These are phyloP conservation scores for Dynastes maya DNA, from an alignment of 2,888 invertebrate species.

Conservation along the genomic window DNA sequence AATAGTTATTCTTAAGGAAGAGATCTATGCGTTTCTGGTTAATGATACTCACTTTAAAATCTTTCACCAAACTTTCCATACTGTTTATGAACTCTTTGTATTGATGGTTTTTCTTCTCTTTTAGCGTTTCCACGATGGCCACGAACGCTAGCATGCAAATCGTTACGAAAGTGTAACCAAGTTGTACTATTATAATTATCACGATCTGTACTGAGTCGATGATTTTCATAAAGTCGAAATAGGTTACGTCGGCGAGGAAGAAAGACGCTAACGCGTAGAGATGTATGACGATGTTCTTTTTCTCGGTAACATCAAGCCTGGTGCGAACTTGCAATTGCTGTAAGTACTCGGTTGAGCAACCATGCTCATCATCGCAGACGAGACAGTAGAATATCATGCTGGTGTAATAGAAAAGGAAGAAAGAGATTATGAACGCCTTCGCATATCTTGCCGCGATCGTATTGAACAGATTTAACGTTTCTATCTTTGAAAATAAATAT, in stretches of 20 bases:
- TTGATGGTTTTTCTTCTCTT: conserved; percentile 62
- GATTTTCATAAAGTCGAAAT: conserved; percentile 38
- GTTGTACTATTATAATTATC: conserved; percentile 31
- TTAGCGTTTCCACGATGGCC: conserved; percentile 70
- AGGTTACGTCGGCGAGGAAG: conserved; percentile 46
- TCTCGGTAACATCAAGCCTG: conserved; percentile 6
- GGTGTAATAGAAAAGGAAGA: conserved; percentile 47
- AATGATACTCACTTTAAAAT: conserved; percentile 71
- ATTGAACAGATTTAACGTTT: conserved; percentile 26
- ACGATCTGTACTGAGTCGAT: neutral
- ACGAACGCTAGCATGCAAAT: conserved; percentile 63
- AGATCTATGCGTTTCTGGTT: conserved; percentile 68
- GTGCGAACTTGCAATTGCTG: neutral
- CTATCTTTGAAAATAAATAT: conserved; percentile 38
- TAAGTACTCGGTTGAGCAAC: conserved; percentile 35
- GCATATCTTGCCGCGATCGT: conserved; percentile 37
- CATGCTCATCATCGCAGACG: conserved; percentile 19
- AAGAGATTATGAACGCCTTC: conserved; percentile 36
- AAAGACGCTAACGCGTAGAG: conserved; percentile 36
- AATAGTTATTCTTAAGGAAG: conserved; percentile 37
- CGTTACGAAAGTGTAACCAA: conserved; percentile 45
- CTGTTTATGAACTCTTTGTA: conserved; percentile 47
- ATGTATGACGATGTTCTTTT: conserved; percentile 33
- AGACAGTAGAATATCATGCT: conserved; percentile 44
- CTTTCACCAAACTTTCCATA: conserved; percentile 72